phyloP scores from a whole-genome alignment of 2,888 invertebrate genomes.

The Oscheius sp. region DNA sequence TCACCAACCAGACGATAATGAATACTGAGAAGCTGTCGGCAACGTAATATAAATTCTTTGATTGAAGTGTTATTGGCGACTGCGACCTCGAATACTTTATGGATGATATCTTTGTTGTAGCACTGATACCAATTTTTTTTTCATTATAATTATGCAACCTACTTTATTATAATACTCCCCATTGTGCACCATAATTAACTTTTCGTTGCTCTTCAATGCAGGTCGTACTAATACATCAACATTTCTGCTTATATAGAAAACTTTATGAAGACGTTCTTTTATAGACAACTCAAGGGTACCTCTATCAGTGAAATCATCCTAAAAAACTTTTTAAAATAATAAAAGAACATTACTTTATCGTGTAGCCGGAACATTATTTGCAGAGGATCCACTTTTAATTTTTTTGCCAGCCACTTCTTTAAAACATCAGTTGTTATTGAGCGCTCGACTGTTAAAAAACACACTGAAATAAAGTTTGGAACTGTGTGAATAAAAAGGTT shows the following conservation, averaged over 20 bases:
- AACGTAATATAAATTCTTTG: no score
- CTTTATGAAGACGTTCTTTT: neutral
- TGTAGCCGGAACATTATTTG: conserved; percentile 51
- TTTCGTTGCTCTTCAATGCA: conserved; percentile 55
- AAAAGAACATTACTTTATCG: conserved; percentile 11
- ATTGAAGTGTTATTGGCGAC: no score
- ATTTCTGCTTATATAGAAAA: neutral
- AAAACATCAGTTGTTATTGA: conserved; percentile 45
- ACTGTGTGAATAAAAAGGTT: neutral
- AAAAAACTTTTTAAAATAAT: no score
- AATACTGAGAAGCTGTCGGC: no score
- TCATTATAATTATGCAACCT: no score
- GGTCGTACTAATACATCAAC: conserved; percentile 50
- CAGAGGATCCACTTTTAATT: conserved; percentile 39
- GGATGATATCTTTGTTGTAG: no score
- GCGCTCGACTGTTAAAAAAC: conserved; percentile 50
- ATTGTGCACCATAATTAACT: conserved; percentile 45
- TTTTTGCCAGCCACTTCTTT: conserved; percentile 48
- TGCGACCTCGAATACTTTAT: no score
- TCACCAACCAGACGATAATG: no score
- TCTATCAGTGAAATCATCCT: conserved; percentile 32
- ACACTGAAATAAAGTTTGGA: conserved; percentile 31
- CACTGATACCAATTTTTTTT: no score
- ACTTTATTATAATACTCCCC: no score
- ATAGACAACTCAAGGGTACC: conserved; percentile 25